Percentiles rank a stretch among this genome's conserved stretches.
These are phyloP conservation scores for Lutra lutra DNA, from an alignment of 2,797 vertebrate genomes.

Conservation along the genomic window DNA sequence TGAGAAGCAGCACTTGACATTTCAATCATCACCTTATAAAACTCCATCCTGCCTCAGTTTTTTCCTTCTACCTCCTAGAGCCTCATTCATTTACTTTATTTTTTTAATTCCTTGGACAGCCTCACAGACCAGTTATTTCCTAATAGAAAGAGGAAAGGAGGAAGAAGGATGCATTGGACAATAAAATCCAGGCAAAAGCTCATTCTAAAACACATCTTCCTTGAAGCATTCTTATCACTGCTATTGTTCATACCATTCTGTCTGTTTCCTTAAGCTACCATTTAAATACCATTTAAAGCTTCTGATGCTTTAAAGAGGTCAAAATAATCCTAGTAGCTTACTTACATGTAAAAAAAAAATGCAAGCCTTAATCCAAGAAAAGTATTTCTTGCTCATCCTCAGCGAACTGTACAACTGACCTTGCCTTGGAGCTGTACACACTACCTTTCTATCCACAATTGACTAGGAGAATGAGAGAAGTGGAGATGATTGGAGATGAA, in stretches of 20 bases:
- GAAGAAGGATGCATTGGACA: neutral
- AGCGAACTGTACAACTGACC: neutral
- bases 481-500: neutral
- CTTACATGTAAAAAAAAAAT: neutral
- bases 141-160: neutral
- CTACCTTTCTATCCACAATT: neutral
- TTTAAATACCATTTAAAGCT: too few species aligned
- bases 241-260: slow-evolving; percentile 67
- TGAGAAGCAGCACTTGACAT: slow-evolving; percentile 26
- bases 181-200: slow-evolving; percentile 71
- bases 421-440: neutral
- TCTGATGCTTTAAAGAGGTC: slow-evolving; percentile 68
- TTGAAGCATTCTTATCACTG: slow-evolving; percentile 66
- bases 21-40: slow-evolving; percentile 20
- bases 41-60: neutral
- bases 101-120: neutral
- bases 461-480: neutral
- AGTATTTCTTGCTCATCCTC: slow-evolving; percentile 54
- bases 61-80: neutral
- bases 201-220: slow-evolving; percentile 71
- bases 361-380: slow-evolving; percentile 37
- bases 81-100: neutral
- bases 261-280: slow-evolving; percentile 39
- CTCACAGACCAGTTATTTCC: neutral
- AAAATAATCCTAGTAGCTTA: slow-evolving; percentile 67